Evolutionary conservation across 2,113 vertebrate genomes (phyloP).

Genomic region (Phylloscopus whistleri): DNA sequence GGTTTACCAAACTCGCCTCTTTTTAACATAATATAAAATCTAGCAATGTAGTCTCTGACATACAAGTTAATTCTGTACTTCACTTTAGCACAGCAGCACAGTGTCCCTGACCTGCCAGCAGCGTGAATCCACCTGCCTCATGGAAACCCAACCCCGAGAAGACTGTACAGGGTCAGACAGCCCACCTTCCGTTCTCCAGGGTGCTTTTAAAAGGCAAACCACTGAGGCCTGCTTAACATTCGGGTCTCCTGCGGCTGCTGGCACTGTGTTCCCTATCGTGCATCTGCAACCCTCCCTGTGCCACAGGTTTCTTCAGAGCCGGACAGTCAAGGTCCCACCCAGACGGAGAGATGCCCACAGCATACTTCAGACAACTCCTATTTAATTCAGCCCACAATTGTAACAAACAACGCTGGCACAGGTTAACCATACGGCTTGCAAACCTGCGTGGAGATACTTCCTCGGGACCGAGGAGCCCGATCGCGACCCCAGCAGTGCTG

Average conservation of each 20-base stretch:
- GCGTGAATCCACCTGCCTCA: neutral
- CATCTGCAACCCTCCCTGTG: neutral
- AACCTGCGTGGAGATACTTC: fast-evolving
- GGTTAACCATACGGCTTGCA: fast-evolving
- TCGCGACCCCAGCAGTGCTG: neutral
- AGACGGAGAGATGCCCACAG: no score
- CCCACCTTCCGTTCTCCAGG: neutral
- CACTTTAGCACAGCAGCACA: neutral
- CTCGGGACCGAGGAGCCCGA: neutral
- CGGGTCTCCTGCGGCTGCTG: neutral
- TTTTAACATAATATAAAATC: neutral
- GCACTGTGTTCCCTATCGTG: fast-evolving
- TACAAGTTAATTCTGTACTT: neutral
- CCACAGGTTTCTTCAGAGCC: neutral
- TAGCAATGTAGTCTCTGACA: neutral
- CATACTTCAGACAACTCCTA: neutral
- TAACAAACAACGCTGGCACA: neutral
- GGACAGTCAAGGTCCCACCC: no score
- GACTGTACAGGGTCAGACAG: neutral
- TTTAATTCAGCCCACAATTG: neutral
- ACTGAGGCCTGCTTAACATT: neutral
- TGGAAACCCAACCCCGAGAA: neutral
- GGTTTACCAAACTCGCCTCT: neutral
- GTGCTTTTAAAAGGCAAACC: neutral
- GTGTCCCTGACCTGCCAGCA: neutral